A percentile compares a stretch with the other conserved stretches of the same genome.
These are phyloP conservation scores for Semotilus atromaculatus DNA, from an alignment of 2,797 vertebrate species.

Conservation along the genomic window DNA sequence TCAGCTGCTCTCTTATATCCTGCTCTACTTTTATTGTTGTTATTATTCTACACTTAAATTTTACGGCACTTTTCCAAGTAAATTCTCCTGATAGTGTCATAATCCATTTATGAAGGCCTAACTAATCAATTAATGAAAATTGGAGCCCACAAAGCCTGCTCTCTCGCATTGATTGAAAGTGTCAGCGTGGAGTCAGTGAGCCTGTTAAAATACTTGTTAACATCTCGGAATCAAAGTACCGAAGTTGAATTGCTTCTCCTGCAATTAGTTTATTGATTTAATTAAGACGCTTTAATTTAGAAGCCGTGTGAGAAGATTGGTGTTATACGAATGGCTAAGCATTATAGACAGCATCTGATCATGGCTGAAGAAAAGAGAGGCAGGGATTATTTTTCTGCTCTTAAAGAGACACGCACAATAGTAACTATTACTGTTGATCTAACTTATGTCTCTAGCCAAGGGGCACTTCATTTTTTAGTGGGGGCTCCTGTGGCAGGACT, in stretches of 20 bases:
- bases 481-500: conserved; percentile 3
- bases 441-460: neutral
- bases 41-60: conserved; percentile 83
- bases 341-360: conserved; percentile 74
- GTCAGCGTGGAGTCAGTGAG: conserved; percentile 74
- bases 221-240: conserved; percentile 78
- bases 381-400: conserved; percentile 75
- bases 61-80: conserved; percentile 78
- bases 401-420: conserved; percentile 77
- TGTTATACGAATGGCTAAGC: conserved; percentile 78
- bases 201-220: conserved; percentile 79
- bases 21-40: conserved; percentile 82
- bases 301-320: conserved; percentile 80
- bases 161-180: conserved; percentile 79
- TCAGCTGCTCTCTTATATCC: conserved; percentile 78
- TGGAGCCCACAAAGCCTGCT: conserved; percentile 79
- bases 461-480: neutral
- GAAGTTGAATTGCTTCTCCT: conserved; percentile 87
- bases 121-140: conserved; percentile 90
- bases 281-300: conserved; percentile 91
- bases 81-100: conserved; percentile 81
- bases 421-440: conserved; percentile 58
- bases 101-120: conserved; percentile 82
- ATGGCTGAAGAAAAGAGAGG: conserved; percentile 72
- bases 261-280: conserved; percentile 94